Base-by-base conservation (phyloP, 2,797 vertebrate genomes). In the Argyrosomus regius region DNA sequence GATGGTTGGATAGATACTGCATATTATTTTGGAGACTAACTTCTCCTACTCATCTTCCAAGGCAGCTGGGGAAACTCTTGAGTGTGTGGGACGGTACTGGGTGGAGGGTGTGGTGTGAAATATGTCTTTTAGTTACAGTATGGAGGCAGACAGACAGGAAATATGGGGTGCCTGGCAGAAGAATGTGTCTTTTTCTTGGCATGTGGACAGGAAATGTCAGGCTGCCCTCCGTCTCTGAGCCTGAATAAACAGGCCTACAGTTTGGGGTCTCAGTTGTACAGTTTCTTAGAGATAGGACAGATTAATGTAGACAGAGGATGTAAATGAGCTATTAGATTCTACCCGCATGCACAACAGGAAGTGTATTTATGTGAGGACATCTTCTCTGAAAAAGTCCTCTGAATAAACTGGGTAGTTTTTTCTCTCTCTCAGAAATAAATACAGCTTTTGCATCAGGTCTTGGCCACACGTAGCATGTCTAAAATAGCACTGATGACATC, bases 141-240 rank as follows among this genome's bases (percentile, higher is more conserved):
- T 14, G 56, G 58, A 68, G 53, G 62, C 64, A 90, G 82, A 85
- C 76, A 86, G 86, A 85, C 76, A 86, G 86, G 87, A 91, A 86
- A 80, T 81, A 72, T 24, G 58, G 68, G 46, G 69, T 77, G 74
- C 65, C 58, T 18, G 24, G 46, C 58, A 87, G 78, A 81, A n/a
- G 71, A 86, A 80, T 78, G 78, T 57, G 67, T 68, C 54, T 80
- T 72, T 84, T 80, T 81, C 68, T 87, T 83, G 87, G 89, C 85
- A 17, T 65, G 56, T 58, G 65, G 84, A 82, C 84, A 80, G 81
- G 77, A 91, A 91, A 80, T 84, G 84, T 86, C 68, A 82, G 78
- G 46, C 61, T 65, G 39, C 66, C 75, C 52, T 77, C 46, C 9
- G 50, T 77, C 81, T 84, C 80, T 63, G 54, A 63, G 58, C 72